Conservation (phyloP, 1,140 invertebrate genomes). For the Zaprionus kolodkinae region DNA sequence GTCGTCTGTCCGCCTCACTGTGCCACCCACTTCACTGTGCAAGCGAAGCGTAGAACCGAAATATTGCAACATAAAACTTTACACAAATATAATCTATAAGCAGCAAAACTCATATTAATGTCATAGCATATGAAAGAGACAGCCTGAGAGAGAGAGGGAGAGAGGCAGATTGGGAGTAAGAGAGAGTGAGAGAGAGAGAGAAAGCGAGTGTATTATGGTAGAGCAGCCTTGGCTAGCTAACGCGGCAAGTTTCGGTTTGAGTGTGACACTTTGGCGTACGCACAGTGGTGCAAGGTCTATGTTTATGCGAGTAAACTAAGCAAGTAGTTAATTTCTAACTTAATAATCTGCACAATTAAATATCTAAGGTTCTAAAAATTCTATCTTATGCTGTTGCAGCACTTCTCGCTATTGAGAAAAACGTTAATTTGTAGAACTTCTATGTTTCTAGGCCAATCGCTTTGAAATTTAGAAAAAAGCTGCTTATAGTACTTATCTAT, state of each 20-base stretch:
- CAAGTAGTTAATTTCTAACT: no score
- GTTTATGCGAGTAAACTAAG: no score
- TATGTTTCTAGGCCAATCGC: no score
- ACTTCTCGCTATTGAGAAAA: no score
- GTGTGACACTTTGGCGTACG: conserved; percentile 53
- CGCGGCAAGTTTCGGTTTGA: conserved; percentile 36
- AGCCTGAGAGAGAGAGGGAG: conserved; percentile 1
- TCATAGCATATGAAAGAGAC: conserved; percentile 44
- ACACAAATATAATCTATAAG: conserved; percentile 83
- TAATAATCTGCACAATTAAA: no score
- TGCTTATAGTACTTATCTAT: no score
- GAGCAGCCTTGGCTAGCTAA: conserved; percentile 46
- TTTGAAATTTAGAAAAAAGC: no score
- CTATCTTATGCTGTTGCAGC: no score
- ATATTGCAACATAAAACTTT: conserved; percentile 84
- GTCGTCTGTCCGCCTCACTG: conserved; percentile 15
- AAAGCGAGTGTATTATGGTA: conserved; percentile 33
- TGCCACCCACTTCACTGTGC: conserved; percentile 20
- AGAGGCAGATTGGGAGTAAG: conserved; percentile 4
- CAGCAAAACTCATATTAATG: conserved; percentile 82
- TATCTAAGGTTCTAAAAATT: no score
- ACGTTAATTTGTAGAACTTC: no score
- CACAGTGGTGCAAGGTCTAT: conserved; percentile 43
- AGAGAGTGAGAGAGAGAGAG: background rate
- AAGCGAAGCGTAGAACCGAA: conserved; percentile 50